Evolutionary conservation across 1,140 invertebrate genomes (phyloP), one percentile per base, ranked within the genome.

Genomic region (Pachyrhynchus sulphureomaculatus): DNA sequence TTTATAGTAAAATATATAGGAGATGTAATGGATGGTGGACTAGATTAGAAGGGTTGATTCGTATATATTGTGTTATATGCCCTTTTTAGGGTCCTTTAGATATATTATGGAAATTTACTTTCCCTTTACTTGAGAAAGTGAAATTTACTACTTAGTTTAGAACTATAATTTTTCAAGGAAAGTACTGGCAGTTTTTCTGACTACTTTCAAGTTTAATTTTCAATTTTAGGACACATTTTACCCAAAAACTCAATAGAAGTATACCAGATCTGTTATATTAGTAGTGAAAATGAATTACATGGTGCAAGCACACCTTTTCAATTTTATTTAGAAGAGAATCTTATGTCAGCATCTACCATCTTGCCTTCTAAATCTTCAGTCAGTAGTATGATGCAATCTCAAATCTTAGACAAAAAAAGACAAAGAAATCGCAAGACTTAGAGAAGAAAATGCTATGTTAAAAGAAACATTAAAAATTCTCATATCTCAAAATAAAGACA

Each of bases 231-330:
- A 57, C 29, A 60, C 18, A 23, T 53, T 41, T 54, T 72, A 32
- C 69, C 69, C 18, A 71, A 63, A 47, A 66, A 63, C 20, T 49
- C 48, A n/a, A 48, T 26, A 2, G 66, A 71, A 21, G 49, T 70
- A 21, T 72, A 68, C 44, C 71, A 73, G 44, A 64, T 73, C 10
- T 73, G 71, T 56, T 73, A 71, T 59, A 67, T 73, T 34, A 66
- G 64, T 37, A 56, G 60, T 3, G 63, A 73, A 34, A 72, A 71
- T 47, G 55, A 65, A 34, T 44, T 71, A 4, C 52, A 66, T 20
- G 71, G 68, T 15, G 70, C 65, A 13, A 73, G 68, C 48, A 54
- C 63, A 21, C 68, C 71, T 1, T 70, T 73, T 48, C 66, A 70
- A 32, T 64, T 72, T 23, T 26, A 34, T 53, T 13, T 15, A 49